These are phyloP conservation scores for Myzus persicae DNA, from an alignment of 1,140 invertebrate genomes.

Conservation along the genomic window DNA sequence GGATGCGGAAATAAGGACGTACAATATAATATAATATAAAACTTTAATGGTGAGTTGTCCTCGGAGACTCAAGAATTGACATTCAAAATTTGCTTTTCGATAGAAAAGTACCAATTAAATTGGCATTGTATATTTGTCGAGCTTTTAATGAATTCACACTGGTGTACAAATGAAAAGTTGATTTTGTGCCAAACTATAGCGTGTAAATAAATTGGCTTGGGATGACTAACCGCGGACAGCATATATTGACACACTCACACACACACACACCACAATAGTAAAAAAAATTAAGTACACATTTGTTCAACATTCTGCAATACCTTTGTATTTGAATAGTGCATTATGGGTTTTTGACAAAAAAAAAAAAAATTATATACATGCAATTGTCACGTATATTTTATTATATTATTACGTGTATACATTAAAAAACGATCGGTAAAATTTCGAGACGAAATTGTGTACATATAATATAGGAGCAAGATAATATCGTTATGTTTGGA, in stretches of 20 bases:
- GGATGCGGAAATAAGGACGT: background rate
- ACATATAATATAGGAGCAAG: background rate
- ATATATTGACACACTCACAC: slow-evolving; percentile 4
- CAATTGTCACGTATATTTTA: background rate
- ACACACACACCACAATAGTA: background rate
- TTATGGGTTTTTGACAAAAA: background rate
- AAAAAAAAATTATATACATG: background rate
- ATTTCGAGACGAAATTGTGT: background rate
- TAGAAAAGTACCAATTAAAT: slow-evolving; percentile 27
- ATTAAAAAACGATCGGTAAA: background rate
- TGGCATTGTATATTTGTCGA: slow-evolving; percentile 31
- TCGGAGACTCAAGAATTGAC: background rate
- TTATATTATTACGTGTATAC: background rate
- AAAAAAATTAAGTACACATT: slow-evolving; percentile 11
- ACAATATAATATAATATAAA: background rate
- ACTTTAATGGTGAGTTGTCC: background rate
- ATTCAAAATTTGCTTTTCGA: slow-evolving; percentile 19
- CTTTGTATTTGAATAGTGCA: slow-evolving; percentile 5
- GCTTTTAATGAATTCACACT: slow-evolving; percentile 34
- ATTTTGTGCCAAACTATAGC: slow-evolving; percentile 13
- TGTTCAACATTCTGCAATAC: background rate
- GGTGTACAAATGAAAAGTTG: background rate
- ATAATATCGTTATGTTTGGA: background rate
- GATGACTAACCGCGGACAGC: slow-evolving; percentile 21
- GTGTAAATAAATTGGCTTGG: slow-evolving; percentile 39